Conservation (phyloP, 2,113 vertebrate species). For the Zosterops hypoxanthus region DNA sequence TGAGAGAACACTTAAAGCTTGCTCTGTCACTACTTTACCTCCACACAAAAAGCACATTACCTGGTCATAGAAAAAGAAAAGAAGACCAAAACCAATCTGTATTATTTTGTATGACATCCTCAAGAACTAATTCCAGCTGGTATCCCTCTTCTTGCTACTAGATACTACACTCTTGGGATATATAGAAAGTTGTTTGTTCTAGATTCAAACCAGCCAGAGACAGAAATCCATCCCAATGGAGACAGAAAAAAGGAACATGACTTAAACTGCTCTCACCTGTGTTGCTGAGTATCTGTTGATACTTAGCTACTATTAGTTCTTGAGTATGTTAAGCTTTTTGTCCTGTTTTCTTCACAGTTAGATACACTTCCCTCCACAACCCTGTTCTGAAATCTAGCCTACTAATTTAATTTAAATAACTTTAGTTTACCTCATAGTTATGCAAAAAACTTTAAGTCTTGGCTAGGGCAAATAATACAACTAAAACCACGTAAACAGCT, state of each 20-base stretch:
- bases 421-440: background rate
- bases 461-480: background rate
- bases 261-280: background rate
- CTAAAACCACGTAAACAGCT: background rate
- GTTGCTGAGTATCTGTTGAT: background rate
- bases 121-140: background rate
- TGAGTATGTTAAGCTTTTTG: background rate
- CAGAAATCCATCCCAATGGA: background rate
- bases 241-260: background rate
- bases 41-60: background rate
- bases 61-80: background rate
- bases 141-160: background rate
- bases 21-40: background rate
- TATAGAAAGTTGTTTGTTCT: background rate
- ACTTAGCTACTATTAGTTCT: background rate
- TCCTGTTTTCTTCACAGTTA: background rate
- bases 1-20: background rate
- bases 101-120: background rate
- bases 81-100: background rate
- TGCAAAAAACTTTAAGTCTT: background rate
- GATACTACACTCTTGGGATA: background rate
- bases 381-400: background rate
- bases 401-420: background rate
- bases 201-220: background rate
- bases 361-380: accelerated